Conservation (phyloP, 2,797 vertebrate species). For the Hippoglossus hippoglossus region DNA sequence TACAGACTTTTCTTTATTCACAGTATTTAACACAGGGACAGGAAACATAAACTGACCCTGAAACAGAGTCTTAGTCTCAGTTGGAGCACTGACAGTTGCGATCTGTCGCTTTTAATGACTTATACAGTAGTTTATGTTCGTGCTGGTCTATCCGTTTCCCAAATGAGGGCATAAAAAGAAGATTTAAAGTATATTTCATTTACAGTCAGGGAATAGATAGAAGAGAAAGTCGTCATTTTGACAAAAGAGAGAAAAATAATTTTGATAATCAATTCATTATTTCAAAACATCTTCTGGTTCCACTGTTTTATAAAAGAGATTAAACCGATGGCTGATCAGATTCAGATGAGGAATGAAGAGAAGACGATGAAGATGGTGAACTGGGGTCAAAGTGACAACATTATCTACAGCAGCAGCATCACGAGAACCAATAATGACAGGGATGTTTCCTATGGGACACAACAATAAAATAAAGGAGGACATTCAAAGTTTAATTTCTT, state of each 20-base stretch:
- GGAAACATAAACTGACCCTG: background rate
- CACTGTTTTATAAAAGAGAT: too few relatives aligned
- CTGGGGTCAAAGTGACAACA: slow-evolving; percentile 16
- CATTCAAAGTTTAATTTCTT: too few relatives aligned
- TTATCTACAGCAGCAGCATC: slow-evolving; percentile 6
- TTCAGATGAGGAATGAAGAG: background rate
- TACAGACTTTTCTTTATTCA: background rate
- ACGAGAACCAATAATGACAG: background rate
- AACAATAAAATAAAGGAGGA: too few relatives aligned
- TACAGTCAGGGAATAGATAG: too few relatives aligned
- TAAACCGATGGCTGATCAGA: background rate
- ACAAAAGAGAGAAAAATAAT: too few relatives aligned
- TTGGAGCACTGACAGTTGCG: background rate
- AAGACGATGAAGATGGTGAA: background rate
- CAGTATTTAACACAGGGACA: background rate
- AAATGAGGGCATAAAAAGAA: too few relatives aligned
- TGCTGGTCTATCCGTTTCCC: too few relatives aligned
- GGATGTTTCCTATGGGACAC: too few relatives aligned
- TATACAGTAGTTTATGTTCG: background rate
- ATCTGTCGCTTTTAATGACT: background rate
- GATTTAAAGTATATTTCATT: too few relatives aligned
- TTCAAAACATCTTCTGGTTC: too few relatives aligned
- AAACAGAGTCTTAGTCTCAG: background rate
- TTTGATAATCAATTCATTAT: too few relatives aligned
- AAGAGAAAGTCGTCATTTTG: background rate